phyloP scores from a whole-genome alignment of 2,113 vertebrate genomes.

The Propithecus coquereli region DNA sequence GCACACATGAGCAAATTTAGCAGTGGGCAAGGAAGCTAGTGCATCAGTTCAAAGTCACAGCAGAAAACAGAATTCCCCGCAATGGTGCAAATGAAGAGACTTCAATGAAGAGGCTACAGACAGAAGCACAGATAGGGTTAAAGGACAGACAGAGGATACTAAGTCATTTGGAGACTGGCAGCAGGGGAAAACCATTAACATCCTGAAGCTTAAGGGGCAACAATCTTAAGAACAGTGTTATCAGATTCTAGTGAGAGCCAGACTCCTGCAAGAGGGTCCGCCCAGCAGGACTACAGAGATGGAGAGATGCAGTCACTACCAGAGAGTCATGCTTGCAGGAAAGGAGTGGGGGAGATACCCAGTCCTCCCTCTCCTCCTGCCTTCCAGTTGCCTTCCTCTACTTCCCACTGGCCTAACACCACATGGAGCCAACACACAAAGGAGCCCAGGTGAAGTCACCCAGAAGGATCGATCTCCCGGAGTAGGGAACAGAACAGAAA shows the following conservation, averaged over 20 bases:
- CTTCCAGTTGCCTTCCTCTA: neutral
- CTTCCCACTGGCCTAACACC: neutral
- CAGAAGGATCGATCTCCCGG: neutral
- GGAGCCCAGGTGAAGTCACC: neutral
- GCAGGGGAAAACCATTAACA: neutral
- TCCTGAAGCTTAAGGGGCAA: no score
- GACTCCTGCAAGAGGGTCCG: neutral
- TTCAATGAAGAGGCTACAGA: neutral
- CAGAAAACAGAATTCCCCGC: neutral
- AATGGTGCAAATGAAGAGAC: neutral
- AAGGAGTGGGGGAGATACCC: neutral
- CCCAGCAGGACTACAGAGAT: neutral
- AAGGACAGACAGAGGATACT: neutral
- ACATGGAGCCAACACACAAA: neutral
- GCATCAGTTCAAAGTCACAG: neutral
- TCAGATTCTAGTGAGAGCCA: neutral
- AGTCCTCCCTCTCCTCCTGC: no score
- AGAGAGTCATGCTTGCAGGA: neutral
- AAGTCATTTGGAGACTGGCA: neutral
- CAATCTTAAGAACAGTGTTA: neutral
- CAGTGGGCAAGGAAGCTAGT: neutral
- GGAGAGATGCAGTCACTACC: neutral
- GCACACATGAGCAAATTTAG: neutral
- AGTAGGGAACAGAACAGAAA: neutral
- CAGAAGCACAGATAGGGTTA: neutral